Evolutionary conservation across 2,113 vertebrate genomes (phyloP).

Genomic region (Anhinga anhinga): DNA sequence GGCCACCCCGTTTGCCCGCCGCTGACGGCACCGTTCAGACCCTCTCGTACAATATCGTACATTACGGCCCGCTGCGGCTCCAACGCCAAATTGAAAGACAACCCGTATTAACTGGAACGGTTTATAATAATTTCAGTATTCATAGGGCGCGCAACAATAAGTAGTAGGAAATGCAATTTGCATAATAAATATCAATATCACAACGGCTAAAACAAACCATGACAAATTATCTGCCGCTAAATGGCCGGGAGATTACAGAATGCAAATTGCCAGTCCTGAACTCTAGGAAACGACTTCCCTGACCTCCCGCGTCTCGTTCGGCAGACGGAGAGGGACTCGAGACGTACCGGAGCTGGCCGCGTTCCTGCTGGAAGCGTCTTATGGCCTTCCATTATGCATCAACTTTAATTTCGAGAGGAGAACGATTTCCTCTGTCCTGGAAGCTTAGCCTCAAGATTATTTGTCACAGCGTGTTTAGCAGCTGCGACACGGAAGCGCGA

Average conservation of each 20-base stretch:
- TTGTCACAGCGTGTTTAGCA: constrained; percentile 36
- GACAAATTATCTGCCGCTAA: constrained; percentile 75
- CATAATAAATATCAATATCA: constrained; percentile 82
- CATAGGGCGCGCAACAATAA: constrained; percentile 72
- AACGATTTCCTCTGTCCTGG: constrained; percentile 51
- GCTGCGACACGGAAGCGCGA: not conserved
- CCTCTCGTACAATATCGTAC: not conserved
- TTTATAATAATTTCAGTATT: constrained; percentile 74
- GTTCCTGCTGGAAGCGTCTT: constrained; percentile 54
- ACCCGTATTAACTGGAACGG: constrained; percentile 69
- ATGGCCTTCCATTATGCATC: constrained; percentile 58
- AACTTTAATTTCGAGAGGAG: constrained; percentile 51
- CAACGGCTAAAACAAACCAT: constrained; percentile 76
- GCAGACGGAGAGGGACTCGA: not conserved
- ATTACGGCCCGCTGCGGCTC: constrained; percentile 46
- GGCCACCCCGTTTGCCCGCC: not conserved
- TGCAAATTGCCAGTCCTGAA: constrained; percentile 61
- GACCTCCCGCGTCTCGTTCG: fast-evolving
- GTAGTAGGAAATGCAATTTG: constrained; percentile 77
- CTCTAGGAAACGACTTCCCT: constrained; percentile 40
- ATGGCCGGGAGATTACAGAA: constrained; percentile 68
- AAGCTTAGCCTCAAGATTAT: constrained; percentile 30
- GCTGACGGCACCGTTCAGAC: constrained; percentile 39
- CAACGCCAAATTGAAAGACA: constrained; percentile 53
- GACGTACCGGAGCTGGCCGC: not conserved